Conservation (phyloP, 2,113 vertebrate species). For the Erinaceus europaeus region DNA sequence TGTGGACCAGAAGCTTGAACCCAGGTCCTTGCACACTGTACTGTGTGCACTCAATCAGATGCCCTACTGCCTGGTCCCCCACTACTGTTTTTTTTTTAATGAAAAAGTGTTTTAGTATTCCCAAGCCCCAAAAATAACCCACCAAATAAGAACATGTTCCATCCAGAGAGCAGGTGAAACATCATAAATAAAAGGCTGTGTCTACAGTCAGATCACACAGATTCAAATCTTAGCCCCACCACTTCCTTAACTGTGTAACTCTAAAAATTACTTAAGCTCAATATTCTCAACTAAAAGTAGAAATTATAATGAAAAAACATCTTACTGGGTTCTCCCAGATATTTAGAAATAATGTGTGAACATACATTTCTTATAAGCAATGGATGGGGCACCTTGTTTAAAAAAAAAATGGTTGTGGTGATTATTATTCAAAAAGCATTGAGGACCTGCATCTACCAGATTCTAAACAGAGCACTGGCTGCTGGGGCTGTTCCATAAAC, state of each 20-base stretch:
- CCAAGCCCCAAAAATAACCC: no score
- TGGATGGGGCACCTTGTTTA: not conserved
- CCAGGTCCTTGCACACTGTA: no score
- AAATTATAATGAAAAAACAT: not conserved
- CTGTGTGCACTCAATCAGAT: no score
- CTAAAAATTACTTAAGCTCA: slow-evolving; percentile 20
- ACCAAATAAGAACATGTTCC: no score
- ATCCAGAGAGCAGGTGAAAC: not conserved
- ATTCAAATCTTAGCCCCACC: slow-evolving; percentile 15
- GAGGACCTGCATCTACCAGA: not conserved
- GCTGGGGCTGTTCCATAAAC: not conserved
- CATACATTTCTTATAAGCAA: not conserved
- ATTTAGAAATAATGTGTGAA: slow-evolving; percentile 12
- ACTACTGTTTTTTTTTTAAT: no score
- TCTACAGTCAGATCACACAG: not conserved
- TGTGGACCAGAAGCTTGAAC: no score
- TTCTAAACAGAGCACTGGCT: not conserved
- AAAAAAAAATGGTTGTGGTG: no score
- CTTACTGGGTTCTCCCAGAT: not conserved
- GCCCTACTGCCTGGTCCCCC: no score
- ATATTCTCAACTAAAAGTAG: slow-evolving; percentile 15
- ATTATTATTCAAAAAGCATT: no score
- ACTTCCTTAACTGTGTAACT: not conserved
- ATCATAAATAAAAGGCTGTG: not conserved
- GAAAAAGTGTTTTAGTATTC: no score